Evolutionary conservation across 2,113 vertebrate genomes (phyloP), one percentile per base, ranked within the genome.

Genomic region (Oceanites oceanicus): DNA sequence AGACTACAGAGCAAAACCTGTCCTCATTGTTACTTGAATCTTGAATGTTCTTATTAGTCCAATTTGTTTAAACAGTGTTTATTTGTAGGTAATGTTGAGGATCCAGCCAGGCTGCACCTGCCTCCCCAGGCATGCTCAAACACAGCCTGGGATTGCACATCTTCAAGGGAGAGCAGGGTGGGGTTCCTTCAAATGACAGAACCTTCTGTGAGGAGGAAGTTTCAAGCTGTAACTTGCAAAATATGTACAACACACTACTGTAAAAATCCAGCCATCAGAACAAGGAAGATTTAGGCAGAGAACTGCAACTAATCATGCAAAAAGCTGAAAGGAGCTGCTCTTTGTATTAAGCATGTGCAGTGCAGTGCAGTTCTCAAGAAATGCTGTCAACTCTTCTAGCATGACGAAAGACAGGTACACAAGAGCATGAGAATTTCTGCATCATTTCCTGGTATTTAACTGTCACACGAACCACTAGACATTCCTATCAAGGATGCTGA

Each of bases 161-260:
- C 91, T 92, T 95, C 92, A 91, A 81, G 89, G 86, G 75, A 94
- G 90, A 78, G 88, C 68, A 88, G 92, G 96, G 95, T 89, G 94
- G 88, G 67, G 96, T 53, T 85, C 90, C 89, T 86, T 70, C 88
- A 96, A 94, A 96, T 96, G 94, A 97, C 82, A 96, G 91, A 94
- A 92, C 65, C 68, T 96, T 83, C 80, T 70, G 71, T 2, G 5
- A 88, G 70, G 73, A 96, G 90, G 86, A 93, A 90, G 89, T 80
- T 97, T 96, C 96, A 97, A 97, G 97, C 78, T 85, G 76, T 84
- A 96, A 95, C 96, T 94, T 97, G 96, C 95, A 95, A 97, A 96
- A 93, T 88, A 86, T 86, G 80, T 70, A 50, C 55, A 92, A 72
- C 34, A 30, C 70, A 65, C 59, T 71, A 56, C 67, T 82, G 86